Percentiles rank a stretch among this genome's conserved stretches.
phyloP scores from a whole-genome alignment of 2,888 invertebrate species.

The Pegoplata infirma region DNA sequence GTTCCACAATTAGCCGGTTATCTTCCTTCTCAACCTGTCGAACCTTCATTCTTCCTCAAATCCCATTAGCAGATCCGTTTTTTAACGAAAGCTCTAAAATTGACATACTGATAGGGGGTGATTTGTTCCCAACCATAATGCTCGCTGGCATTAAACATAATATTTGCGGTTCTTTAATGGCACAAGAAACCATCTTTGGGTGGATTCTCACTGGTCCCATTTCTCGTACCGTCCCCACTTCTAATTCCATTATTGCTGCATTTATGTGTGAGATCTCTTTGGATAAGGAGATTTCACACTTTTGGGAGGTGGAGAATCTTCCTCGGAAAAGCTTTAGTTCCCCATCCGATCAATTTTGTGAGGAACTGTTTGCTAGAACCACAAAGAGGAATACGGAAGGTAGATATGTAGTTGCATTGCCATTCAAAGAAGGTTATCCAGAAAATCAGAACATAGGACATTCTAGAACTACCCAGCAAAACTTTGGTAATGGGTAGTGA shows the following conservation, averaged over 20 bases:
- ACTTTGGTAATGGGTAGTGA: too few relatives aligned
- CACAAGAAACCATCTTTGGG: slow-evolving; percentile 46
- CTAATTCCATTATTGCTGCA: not conserved
- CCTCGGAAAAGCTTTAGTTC: slow-evolving; percentile 4
- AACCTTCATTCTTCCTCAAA: not conserved
- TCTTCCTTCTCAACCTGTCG: not conserved
- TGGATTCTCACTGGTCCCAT: slow-evolving; percentile 55
- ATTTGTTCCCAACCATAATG: not conserved
- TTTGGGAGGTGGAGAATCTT: slow-evolving; percentile 1
- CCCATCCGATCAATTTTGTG: slow-evolving; percentile 5
- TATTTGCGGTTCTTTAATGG: slow-evolving; percentile 18
- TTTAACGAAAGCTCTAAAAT: slow-evolving; percentile 24
- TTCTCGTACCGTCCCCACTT: not conserved
- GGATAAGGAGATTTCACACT: slow-evolving; percentile 20
- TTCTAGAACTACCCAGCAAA: not conserved
- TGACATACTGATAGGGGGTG: not conserved
- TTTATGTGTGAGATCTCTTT: slow-evolving; percentile 11
- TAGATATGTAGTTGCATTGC: slow-evolving; percentile 17
- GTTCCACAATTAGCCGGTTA: slow-evolving; percentile 9
- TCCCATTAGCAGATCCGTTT: not conserved
- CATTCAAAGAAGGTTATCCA: not conserved
- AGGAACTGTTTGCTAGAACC: not conserved
- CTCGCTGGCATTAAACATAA: not conserved
- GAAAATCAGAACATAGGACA: not conserved
- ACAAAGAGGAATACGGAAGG: slow-evolving; percentile 1